phyloP scores from a whole-genome alignment of 2,113 vertebrate genomes.

The Gorilla gorilla region DNA sequence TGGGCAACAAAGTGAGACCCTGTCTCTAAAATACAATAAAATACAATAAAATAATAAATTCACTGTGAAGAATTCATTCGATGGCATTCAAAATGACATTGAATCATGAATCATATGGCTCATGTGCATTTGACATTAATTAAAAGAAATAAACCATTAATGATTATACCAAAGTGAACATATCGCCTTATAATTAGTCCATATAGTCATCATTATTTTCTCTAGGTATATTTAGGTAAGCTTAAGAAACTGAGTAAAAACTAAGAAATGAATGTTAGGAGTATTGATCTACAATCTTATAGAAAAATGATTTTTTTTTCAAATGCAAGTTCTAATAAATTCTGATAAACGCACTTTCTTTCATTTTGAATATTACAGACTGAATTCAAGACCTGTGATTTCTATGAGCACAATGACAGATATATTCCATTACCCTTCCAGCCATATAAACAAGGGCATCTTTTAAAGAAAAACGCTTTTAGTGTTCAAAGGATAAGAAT shows the following conservation, averaged over 20 bases:
- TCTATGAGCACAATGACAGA: neutral
- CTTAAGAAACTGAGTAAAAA: conserved; percentile 69
- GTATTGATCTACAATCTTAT: neutral
- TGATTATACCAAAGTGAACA: conserved; percentile 14
- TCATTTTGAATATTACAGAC: conserved; percentile 30
- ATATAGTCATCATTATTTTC: conserved; percentile 49
- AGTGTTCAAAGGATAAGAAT: neutral
- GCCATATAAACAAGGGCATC: neutral
- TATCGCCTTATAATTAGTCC: neutral
- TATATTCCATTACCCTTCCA: neutral
- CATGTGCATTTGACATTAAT: conserved; percentile 53
- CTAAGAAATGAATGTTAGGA: neutral
- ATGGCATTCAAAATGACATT: conserved; percentile 35
- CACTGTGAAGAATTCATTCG: conserved; percentile 26
- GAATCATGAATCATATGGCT: conserved; percentile 48
- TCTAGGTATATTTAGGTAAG: conserved; percentile 73
- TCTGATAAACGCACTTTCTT: conserved; percentile 7
- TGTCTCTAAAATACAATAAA: neutral
- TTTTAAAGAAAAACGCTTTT: neutral
- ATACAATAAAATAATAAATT: conserved; percentile 26
- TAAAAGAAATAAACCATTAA: conserved; percentile 55
- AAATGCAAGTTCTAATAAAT: conserved; percentile 39
- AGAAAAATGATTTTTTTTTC: neutral
- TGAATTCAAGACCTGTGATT: conserved; percentile 17
- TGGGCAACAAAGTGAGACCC: no score